Conservation (phyloP, 2,797 vertebrate genomes). For the Manis pentadactyla region DNA sequence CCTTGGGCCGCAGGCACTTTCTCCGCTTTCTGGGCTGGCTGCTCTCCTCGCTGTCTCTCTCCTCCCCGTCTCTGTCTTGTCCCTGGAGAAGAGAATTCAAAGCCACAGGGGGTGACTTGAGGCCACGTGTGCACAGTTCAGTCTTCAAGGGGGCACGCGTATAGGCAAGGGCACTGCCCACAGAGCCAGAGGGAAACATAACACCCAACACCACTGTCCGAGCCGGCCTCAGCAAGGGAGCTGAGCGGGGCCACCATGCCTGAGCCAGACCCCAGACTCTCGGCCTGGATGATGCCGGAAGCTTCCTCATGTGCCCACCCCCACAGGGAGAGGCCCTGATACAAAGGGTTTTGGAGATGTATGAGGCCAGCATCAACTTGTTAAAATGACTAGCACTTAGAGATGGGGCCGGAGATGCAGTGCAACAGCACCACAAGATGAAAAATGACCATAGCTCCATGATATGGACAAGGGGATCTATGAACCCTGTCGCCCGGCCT, state of each 20-base stretch:
- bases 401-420: not conserved
- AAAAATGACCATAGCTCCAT: not conserved
- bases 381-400: too few relatives aligned
- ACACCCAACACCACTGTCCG: rapidly evolving
- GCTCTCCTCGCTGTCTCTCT: constrained; percentile 57
- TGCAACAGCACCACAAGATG: not conserved
- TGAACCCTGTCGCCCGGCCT: rapidly evolving
- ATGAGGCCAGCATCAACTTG: too few relatives aligned
- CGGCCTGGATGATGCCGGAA: not conserved
- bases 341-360: too few relatives aligned
- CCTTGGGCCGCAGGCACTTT: constrained; percentile 77
- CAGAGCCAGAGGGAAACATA: not conserved
- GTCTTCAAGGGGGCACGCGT: not conserved
- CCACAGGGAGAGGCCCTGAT: too few relatives aligned
- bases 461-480: not conserved
- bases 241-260: rapidly evolving
- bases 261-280: not conserved
- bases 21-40: constrained; percentile 76
- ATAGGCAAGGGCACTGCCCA: not conserved
- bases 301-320: not conserved
- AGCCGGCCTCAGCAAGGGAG: not conserved
- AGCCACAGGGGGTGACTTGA: not conserved
- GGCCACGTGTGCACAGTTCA: not conserved
- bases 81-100: too few relatives aligned
- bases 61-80: constrained; percentile 66